Conservation (phyloP, 2,888 invertebrate species). For the Diadegma fenestrale region DNA sequence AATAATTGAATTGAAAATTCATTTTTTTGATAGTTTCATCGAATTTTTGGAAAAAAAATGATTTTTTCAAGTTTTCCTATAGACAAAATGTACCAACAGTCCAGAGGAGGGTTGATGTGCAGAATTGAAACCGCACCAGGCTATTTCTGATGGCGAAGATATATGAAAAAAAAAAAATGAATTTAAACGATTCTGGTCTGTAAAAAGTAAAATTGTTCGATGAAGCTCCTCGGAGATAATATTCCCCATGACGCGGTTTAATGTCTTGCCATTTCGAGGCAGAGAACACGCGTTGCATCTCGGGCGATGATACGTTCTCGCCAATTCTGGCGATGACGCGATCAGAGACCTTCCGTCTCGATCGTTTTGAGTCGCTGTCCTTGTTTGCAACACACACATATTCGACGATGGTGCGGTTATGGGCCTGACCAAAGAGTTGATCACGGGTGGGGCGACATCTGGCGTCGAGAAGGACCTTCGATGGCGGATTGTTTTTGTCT, state of each 20-base stretch:
- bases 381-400: conserved; percentile 18
- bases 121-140: background rate
- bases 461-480: conserved; percentile 20
- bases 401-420: conserved; percentile 1
- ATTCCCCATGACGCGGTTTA: conserved; percentile 28
- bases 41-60: background rate
- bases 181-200: background rate
- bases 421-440: conserved; percentile 17
- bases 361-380: conserved; percentile 39
- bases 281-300: conserved; percentile 22
- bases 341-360: conserved; percentile 67
- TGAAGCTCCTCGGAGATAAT: conserved; percentile 2
- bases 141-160: background rate
- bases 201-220: conserved; percentile 22
- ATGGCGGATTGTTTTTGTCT: conserved; percentile 10
- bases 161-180: background rate
- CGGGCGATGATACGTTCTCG: conserved; percentile 66
- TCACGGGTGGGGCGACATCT: conserved; percentile 55
- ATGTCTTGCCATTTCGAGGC: conserved; percentile 58
- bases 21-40: too few relatives aligned
- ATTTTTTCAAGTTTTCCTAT: background rate
- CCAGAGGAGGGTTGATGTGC: background rate
- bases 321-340: conserved; percentile 80
- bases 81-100: background rate
- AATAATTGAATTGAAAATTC: too few relatives aligned